These are phyloP conservation scores for Cryptomyrus ogoouensis DNA, from an alignment of 2,113 vertebrate genomes.

Conservation along the genomic window DNA sequence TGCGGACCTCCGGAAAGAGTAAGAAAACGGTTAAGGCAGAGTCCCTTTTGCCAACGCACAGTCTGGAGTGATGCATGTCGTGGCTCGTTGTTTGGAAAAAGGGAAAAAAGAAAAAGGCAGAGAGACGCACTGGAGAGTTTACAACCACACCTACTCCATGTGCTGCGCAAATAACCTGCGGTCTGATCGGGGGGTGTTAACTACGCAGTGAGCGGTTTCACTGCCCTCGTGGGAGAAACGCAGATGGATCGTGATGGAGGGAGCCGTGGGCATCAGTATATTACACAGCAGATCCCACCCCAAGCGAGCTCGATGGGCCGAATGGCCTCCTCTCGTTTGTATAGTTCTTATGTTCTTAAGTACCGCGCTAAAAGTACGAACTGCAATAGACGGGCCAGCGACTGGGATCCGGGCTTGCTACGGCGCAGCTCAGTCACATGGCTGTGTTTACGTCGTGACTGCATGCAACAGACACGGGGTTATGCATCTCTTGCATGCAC, in stretches of 20 bases:
- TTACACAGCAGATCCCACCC: neutral
- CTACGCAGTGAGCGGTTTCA: neutral
- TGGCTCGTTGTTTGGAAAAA: neutral
- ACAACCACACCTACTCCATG: neutral
- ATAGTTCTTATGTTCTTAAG: too few relatives aligned
- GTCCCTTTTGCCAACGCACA: neutral
- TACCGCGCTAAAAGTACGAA: neutral
- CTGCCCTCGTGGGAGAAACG: neutral
- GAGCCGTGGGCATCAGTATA: neutral
- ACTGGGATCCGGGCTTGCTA: neutral
- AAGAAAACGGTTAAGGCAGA: neutral
- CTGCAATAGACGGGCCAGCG: neutral
- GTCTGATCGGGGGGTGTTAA: neutral
- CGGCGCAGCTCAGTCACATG: conserved; percentile 11
- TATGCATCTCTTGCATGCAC: neutral
- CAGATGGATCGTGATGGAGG: neutral
- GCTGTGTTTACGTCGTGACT: conserved; percentile 8
- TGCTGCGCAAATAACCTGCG: neutral
- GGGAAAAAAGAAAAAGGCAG: neutral
- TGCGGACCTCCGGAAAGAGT: neutral
- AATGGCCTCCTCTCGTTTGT: too few relatives aligned
- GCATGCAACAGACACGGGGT: neutral
- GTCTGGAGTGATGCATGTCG: neutral
- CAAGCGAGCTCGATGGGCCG: too few relatives aligned
- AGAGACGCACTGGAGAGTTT: neutral